Percentiles rank a stretch among this genome's conserved stretches.
Evolutionary conservation across 2,888 invertebrate species (phyloP).

Genomic region (Chaetogeoica ovagalla): DNA sequence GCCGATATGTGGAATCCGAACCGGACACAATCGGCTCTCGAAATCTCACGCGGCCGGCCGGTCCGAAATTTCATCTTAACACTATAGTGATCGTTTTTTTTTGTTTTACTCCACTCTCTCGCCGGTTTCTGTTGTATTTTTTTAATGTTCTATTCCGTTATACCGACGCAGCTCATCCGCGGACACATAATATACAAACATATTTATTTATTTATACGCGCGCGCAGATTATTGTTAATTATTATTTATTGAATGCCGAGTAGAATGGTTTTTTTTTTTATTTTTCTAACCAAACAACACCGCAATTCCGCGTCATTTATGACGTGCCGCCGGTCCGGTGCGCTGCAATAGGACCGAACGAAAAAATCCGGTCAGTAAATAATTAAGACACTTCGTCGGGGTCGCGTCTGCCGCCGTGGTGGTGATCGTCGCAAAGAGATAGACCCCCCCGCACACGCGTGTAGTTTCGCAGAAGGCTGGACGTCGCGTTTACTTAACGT

Average conservation of each 20-base stretch:
- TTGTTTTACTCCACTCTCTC: background rate
- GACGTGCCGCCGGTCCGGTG: too few relatives aligned
- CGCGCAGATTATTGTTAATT: background rate
- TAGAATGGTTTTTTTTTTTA: too few relatives aligned
- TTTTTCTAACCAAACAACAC: background rate
- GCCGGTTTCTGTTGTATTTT: background rate
- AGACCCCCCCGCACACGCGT: too few relatives aligned
- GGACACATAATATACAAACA: background rate
- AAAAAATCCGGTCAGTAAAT: too few relatives aligned
- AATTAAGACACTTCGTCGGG: too few relatives aligned
- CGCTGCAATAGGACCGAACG: too few relatives aligned
- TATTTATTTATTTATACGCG: background rate
- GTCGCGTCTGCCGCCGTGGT: too few relatives aligned
- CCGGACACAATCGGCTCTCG: slow-evolving; percentile 50
- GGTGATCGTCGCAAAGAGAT: too few relatives aligned
- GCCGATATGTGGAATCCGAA: slow-evolving; percentile 26
- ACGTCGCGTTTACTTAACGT: too few relatives aligned
- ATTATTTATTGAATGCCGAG: too few relatives aligned
- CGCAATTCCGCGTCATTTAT: too few relatives aligned
- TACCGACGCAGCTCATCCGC: background rate
- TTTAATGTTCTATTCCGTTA: background rate
- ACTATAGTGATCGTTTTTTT: slow-evolving; percentile 24
- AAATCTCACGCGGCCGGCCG: slow-evolving; percentile 43
- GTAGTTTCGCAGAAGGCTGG: too few relatives aligned
- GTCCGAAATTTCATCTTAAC: slow-evolving; percentile 35